phyloP scores from a whole-genome alignment of 2,113 vertebrate species.

The Tonatia bakeri region DNA sequence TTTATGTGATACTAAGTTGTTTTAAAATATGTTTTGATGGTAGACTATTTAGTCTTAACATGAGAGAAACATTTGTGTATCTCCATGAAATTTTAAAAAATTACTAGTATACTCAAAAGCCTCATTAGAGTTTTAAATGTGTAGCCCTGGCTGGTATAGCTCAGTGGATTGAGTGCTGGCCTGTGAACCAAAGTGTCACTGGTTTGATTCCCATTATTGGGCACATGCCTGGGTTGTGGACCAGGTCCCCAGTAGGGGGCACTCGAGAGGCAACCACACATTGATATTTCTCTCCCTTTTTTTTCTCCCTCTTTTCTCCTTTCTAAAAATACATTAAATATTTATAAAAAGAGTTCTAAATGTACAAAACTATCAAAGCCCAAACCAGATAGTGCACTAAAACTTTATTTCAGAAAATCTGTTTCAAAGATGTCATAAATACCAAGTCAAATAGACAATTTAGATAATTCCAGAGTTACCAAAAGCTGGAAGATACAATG shows the following conservation, averaged over 20 bases:
- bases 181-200: too few species aligned
- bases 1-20: not conserved
- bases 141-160: too few species aligned
- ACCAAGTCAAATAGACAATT: not conserved
- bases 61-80: not conserved
- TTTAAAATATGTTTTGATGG: not conserved
- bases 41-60: not conserved
- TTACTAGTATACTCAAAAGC: not conserved
- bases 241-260: too few species aligned
- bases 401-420: not conserved
- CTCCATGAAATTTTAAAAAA: not conserved
- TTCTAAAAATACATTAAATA: too few species aligned
- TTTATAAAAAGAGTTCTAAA: not conserved
- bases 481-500: not conserved
- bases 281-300: too few species aligned
- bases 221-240: too few species aligned
- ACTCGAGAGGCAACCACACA: too few species aligned
- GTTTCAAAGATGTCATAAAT: not conserved
- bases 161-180: too few species aligned
- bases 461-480: not conserved
- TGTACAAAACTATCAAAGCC: not conserved
- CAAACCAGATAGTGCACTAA: not conserved
- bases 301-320: too few species aligned
- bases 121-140: not conserved
- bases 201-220: too few species aligned